Evolutionary conservation across 2,888 invertebrate genomes (phyloP).

Genomic region (Serrognathus titanus): DNA sequence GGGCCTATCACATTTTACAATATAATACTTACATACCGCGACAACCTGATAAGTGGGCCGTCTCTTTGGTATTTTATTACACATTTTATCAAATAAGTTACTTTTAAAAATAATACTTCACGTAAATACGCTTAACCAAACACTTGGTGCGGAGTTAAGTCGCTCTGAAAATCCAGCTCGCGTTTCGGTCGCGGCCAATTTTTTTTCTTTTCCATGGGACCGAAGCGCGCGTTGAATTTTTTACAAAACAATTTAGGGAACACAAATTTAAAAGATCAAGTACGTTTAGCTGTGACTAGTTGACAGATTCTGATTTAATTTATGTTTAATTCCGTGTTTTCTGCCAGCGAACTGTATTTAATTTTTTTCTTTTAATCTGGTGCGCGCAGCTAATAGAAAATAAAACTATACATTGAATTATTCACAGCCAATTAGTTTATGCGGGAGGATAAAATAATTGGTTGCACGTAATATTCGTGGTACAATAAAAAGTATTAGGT

Average conservation of each 20-base stretch:
- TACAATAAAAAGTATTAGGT: constrained; percentile 10
- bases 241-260: constrained; percentile 26
- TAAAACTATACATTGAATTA: constrained; percentile 17
- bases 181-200: background rate
- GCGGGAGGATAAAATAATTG: constrained; percentile 1
- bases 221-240: constrained; percentile 3
- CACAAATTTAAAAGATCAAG: constrained; percentile 35
- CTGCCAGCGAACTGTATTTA: background rate
- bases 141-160: constrained; percentile 28
- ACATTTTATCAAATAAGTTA: constrained; percentile 47
- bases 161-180: constrained; percentile 1
- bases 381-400: constrained; percentile 19
- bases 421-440: constrained; percentile 2
- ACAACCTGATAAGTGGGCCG: constrained; percentile 46
- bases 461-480: constrained; percentile 9
- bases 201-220: background rate
- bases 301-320: constrained; percentile 32
- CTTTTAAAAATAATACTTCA: constrained; percentile 33
- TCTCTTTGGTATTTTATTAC: constrained; percentile 52
- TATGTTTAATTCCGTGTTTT: constrained; percentile 4
- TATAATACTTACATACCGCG: constrained; percentile 47
- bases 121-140: constrained; percentile 19
- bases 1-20: constrained; percentile 52
- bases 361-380: constrained; percentile 1
- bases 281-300: constrained; percentile 46